Evolutionary conservation across 92 coral and sea anemone genomes (phyloP).

Genomic region (Zoanthus solanderi): DNA sequence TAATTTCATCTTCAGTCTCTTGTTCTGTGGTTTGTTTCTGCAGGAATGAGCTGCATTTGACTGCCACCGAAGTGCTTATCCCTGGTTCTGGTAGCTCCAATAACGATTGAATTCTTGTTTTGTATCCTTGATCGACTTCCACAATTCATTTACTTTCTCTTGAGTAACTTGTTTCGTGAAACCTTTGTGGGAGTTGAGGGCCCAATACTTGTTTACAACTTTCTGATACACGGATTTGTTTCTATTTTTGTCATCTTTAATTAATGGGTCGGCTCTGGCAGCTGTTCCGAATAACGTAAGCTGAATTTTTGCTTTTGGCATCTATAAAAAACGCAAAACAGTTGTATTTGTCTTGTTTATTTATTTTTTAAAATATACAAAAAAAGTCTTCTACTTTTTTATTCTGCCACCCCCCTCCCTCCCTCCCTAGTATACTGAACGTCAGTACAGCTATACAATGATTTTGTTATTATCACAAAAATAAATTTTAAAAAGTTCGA

Average conservation of each 20-base stretch:
- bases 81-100: constrained; percentile 25
- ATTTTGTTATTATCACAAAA: no score
- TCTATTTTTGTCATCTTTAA: constrained; percentile 22
- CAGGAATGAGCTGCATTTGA: constrained; percentile 18
- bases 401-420: not conserved
- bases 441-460: no score
- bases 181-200: constrained; percentile 28
- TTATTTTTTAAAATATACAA: constrained; percentile 14
- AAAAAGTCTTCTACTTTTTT: constrained; percentile 14
- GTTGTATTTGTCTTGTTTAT: constrained; percentile 11
- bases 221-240: constrained; percentile 22
- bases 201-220: constrained; percentile 16
- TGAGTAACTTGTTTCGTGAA: constrained; percentile 34
- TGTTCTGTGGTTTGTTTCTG: constrained; percentile 5
- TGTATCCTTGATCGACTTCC: constrained; percentile 22
- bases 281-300: constrained; percentile 29
- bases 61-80: constrained; percentile 20
- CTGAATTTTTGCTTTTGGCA: constrained; percentile 24
- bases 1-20: constrained; percentile 1
- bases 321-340: constrained; percentile 30
- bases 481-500: no score
- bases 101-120: constrained; percentile 27
- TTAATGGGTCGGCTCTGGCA: constrained; percentile 27
- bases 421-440: no score
- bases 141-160: constrained; percentile 19